phyloP scores from a whole-genome alignment of 2,888 invertebrate species.

The Drosophila infuscata region DNA sequence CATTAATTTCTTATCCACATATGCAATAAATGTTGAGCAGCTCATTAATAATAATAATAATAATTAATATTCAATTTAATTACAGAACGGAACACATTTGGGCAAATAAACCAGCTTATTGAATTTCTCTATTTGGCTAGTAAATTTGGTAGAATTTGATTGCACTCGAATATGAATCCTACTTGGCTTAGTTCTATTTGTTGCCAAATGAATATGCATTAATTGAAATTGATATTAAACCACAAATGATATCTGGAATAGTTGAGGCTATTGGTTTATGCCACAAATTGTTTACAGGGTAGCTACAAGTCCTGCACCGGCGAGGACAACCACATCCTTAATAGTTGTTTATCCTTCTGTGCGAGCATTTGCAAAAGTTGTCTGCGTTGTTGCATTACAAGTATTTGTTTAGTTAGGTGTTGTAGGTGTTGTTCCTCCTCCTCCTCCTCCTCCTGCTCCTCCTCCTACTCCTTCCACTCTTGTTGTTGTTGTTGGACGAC shows the following conservation, averaged over 20 bases:
- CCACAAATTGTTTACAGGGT: not conserved
- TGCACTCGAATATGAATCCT: too few relatives aligned
- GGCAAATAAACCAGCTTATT: not conserved
- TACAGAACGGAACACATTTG: not conserved
- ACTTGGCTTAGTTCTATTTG: not conserved
- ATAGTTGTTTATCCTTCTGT: constrained; percentile 33
- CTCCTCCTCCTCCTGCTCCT: too few relatives aligned
- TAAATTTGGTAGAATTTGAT: not conserved
- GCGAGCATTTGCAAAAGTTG: constrained; percentile 25
- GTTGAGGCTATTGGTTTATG: not conserved
- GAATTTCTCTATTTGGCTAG: not conserved
- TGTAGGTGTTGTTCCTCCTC: not conserved
- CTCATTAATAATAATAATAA: not conserved
- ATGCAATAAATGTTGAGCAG: not conserved
- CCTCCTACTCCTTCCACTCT: too few relatives aligned
- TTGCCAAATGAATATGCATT: not conserved
- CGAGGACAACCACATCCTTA: not conserved
- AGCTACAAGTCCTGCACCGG: not conserved
- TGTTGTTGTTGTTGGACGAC: not conserved
- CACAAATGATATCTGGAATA: not conserved
- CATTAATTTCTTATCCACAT: not conserved
- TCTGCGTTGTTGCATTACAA: constrained; percentile 5
- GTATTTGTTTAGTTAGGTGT: constrained; percentile 53
- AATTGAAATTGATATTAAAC: not conserved
- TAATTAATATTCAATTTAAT: not conserved